Evolutionary conservation across 2,113 vertebrate species (phyloP).

Genomic region (Sphaerodactylus townsendi): DNA sequence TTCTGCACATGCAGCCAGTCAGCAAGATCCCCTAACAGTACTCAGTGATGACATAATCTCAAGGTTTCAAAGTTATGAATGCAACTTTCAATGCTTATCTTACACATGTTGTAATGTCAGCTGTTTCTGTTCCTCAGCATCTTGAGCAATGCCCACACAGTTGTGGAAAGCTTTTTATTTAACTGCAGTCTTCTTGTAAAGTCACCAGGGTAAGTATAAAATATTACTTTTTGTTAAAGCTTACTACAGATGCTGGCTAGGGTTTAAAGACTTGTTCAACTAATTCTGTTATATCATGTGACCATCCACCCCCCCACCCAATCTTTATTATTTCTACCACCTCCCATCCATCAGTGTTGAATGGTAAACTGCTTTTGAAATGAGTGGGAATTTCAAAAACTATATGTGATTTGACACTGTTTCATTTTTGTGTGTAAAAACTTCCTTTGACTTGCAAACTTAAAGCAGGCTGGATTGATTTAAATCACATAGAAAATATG

Average conservation of each 20-base stretch:
- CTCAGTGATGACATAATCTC: background rate
- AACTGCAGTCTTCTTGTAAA: conserved; percentile 20
- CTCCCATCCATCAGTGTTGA: background rate
- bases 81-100: background rate
- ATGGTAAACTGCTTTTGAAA: background rate
- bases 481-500: background rate
- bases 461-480: background rate
- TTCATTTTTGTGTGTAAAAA: background rate
- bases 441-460: background rate
- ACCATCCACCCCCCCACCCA: background rate
- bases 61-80: background rate
- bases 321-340: no score
- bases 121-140: background rate
- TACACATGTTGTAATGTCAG: background rate
- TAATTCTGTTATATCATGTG: background rate
- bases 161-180: background rate
- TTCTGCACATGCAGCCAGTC: background rate
- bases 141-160: conserved; percentile 4
- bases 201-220: background rate
- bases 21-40: background rate
- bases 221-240: background rate
- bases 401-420: background rate
- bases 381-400: background rate
- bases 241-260: background rate
- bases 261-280: background rate